These are phyloP conservation scores for Urocolius indicus DNA, from an alignment of 2,113 vertebrate genomes.

Conservation along the genomic window DNA sequence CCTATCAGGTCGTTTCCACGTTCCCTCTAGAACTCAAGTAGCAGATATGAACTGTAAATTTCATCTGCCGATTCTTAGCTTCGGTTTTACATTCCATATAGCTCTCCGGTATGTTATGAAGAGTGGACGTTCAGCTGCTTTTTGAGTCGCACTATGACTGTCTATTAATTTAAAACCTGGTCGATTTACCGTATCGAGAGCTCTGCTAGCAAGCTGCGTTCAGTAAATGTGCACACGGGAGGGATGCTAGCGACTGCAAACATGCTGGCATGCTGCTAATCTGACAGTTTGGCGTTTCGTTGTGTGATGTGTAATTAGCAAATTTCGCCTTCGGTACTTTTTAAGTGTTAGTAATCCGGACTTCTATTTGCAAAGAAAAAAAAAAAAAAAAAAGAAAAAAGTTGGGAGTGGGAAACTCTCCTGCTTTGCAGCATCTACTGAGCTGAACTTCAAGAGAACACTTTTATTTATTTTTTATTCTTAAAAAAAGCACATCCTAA, in stretches of 20 bases:
- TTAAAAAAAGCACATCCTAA: not conserved
- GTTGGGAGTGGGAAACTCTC: not conserved
- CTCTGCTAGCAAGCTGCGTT: slow-evolving; percentile 1
- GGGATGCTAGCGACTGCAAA: not conserved
- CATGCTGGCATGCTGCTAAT: not conserved
- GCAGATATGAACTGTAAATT: not conserved
- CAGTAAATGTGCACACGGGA: not conserved
- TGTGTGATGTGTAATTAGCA: not conserved
- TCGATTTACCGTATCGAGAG: not conserved
- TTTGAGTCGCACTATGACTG: not conserved
- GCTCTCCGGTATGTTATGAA: not conserved
- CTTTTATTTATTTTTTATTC: no score
- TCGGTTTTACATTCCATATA: not conserved
- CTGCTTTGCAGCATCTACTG: not conserved
- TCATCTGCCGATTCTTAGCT: not conserved
- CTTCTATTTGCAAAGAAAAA: slow-evolving; percentile 12
- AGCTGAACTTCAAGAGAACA: not conserved
- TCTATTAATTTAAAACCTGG: not conserved
- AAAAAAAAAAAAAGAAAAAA: not conserved
- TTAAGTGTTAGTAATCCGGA: not conserved
- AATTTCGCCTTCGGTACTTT: not conserved
- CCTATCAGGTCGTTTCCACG: not conserved
- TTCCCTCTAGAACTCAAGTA: slow-evolving; percentile 17
- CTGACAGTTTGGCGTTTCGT: not conserved
- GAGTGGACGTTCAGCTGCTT: not conserved